Conservation (phyloP, 2,113 vertebrate species). For the Rhea americana region DNA sequence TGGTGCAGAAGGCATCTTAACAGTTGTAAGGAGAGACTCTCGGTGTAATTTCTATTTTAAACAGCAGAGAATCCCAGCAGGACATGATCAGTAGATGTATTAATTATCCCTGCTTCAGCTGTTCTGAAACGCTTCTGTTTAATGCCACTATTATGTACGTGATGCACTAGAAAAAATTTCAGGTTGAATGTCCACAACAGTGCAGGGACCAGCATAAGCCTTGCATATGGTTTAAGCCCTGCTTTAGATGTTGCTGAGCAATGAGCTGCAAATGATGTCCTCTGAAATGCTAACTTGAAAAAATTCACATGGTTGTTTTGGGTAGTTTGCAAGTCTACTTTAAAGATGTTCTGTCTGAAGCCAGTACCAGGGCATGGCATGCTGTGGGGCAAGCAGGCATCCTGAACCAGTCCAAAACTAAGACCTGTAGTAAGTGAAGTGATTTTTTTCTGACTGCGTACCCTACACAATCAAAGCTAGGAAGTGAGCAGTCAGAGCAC, state of each 20-base stretch:
- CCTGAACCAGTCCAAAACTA: not conserved
- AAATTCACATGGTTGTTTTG: not conserved
- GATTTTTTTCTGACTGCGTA: not conserved
- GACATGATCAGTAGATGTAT: not conserved
- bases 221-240: not conserved
- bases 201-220: not conserved
- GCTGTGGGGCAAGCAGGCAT: not conserved
- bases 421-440: not conserved
- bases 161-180: not conserved
- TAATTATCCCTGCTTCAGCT: not conserved
- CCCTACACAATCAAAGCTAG: not conserved
- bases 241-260: not conserved
- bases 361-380: accelerated
- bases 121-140: not conserved
- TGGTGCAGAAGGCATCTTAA: not conserved
- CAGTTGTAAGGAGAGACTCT: not conserved
- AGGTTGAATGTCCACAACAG: not conserved
- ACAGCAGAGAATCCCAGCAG: not conserved
- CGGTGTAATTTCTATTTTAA: not conserved
- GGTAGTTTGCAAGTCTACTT: not conserved
- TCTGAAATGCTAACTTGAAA: not conserved
- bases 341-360: not conserved
- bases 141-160: not conserved
- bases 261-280: not conserved
- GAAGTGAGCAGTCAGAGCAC: not conserved